These are phyloP conservation scores for Nycteola revayana DNA, from an alignment of 2,888 invertebrate species.

Conservation along the genomic window DNA sequence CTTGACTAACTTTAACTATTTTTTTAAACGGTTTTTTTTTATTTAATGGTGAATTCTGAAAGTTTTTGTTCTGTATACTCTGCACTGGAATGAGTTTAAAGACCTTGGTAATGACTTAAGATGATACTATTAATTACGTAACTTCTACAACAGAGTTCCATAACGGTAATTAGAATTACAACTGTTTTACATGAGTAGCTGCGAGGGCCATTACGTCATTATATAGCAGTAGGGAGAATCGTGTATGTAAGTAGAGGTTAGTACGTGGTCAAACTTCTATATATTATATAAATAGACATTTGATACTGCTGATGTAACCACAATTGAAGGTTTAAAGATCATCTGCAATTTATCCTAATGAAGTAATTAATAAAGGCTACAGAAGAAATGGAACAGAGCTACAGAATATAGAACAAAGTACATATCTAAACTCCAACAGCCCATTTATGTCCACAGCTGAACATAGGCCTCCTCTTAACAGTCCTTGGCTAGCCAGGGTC, in stretches of 20 bases:
- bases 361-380: too few relatives aligned
- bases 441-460: too few relatives aligned
- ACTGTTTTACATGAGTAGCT: constrained; percentile 1
- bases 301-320: constrained; percentile 12
- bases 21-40: too few relatives aligned
- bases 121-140: constrained; percentile 10
- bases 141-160: constrained; percentile 2
- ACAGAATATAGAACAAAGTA: too few relatives aligned
- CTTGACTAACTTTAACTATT: too few relatives aligned
- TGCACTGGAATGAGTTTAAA: constrained; percentile 6
- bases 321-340: constrained; percentile 14
- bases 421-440: too few relatives aligned
- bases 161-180: neutral
- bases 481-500: too few relatives aligned
- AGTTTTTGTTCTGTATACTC: neutral
- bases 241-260: constrained; percentile 6
- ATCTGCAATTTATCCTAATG: too few relatives aligned
- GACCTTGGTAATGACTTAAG: constrained; percentile 18
- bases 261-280: constrained; percentile 5
- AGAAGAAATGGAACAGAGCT: too few relatives aligned
- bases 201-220: constrained; percentile 8
- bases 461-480: too few relatives aligned
- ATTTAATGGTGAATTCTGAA: too few relatives aligned
- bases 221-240: too few relatives aligned
- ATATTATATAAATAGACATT: constrained; percentile 10